Conservation (phyloP, 92 coral and sea anemone genomes). For the Epizoanthus stellaris region DNA sequence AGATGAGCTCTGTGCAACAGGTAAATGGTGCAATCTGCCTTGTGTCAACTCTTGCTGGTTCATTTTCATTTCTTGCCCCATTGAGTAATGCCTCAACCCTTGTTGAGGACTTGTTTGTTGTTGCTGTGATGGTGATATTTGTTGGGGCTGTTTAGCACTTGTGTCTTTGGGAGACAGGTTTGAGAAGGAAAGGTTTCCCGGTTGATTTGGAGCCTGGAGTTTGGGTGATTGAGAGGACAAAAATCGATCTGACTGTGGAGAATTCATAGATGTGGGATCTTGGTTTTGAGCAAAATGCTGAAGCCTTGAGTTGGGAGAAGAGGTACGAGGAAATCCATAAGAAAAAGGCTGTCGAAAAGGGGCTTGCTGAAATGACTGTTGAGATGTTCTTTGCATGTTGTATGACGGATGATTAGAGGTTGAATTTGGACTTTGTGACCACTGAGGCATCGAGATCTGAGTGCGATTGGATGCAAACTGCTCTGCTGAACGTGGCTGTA, state of each 20-base stretch:
- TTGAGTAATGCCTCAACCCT: constrained; percentile 75
- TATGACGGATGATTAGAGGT: constrained; percentile 62
- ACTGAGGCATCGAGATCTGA: constrained; percentile 75
- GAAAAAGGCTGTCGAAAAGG: constrained; percentile 83
- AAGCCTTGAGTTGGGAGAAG: constrained; percentile 81
- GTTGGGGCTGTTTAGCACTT: constrained; percentile 69
- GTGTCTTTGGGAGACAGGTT: constrained; percentile 83
- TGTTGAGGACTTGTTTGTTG: constrained; percentile 79
- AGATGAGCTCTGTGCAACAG: constrained; percentile 36
- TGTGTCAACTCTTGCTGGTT: constrained; percentile 76
- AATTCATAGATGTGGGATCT: constrained; percentile 65
- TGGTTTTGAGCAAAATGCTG: constrained; percentile 82
- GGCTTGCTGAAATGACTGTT: constrained; percentile 69
- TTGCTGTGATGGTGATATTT: constrained; percentile 68
- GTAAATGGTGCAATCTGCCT: constrained; percentile 63
- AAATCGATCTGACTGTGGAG: constrained; percentile 58
- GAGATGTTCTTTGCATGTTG: constrained; percentile 66
- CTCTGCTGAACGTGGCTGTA: constrained; percentile 67
- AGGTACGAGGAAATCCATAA: constrained; percentile 83
- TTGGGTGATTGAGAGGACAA: constrained; percentile 84
- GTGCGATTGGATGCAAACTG: constrained; percentile 70
- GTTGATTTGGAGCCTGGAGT: constrained; percentile 73
- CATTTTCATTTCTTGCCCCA: constrained; percentile 66
- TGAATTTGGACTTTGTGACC: constrained; percentile 79
- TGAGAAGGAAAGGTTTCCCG: constrained; percentile 68